Base-by-base conservation (phyloP, 2,797 vertebrate species). In the Bovichtus variegatus region DNA sequence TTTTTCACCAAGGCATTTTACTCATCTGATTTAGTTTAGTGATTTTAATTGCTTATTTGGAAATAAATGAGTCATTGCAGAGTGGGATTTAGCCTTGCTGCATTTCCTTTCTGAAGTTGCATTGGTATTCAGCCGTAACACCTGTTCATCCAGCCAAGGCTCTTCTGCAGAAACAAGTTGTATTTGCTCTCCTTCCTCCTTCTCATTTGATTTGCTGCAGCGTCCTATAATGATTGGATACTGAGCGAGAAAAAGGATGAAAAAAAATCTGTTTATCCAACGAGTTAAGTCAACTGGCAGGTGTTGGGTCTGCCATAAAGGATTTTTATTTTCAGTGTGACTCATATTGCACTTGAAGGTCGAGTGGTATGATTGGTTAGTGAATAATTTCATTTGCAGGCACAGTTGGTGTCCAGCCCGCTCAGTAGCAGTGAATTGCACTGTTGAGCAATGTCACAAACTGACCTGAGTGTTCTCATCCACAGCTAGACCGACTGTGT, bases 101-200 rank as follows among this genome's bases (percentile, higher is more conserved):
- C 65, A 61, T 82, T 81, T 78, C 65, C 16, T 68, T 58, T 83
- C 78, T 78, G 72, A 76, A 78, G 63, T 23, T 80, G 43, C 29
- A 67, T 82, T 88, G 76, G 61, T 88, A 84, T 90, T 88, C 83
- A 87, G 71, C 64, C 58, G 40, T 63, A 87, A 78, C 89, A 87
- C 87, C 83, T 90, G 85, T 80, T 90, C 78, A 69, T 77, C 59
- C 61, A 85, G 71, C 60, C 68, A 54, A 74, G 80, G 76, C 69
- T 79, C 79, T 75, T 74, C 73, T 71, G 61, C 78, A 71, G 43
- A 72, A 83, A 81, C 51, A 21, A 55, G 61, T 65, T 65, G 46
- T 65, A 29, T 75, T 83, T 71, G 64, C 49, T 75, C 54, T 75
- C 55, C 62, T 70, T 76, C 71, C 55, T 65, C 53, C 9, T 58